These are phyloP conservation scores for Lagopus muta DNA, from an alignment of 2,113 vertebrate species.

Conservation along the genomic window DNA sequence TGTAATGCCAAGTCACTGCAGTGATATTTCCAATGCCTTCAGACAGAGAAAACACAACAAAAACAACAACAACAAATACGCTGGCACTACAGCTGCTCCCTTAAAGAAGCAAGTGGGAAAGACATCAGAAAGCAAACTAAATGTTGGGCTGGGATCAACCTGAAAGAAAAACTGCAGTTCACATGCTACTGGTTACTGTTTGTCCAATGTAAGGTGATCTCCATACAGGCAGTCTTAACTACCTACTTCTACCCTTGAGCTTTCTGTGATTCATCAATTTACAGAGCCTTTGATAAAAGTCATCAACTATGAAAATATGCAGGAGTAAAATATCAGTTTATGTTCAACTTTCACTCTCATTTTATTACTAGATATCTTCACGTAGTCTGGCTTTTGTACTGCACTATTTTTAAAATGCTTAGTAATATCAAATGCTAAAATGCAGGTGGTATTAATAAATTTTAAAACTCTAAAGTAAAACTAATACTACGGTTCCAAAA, in stretches of 20 bases:
- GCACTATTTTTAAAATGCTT: background rate
- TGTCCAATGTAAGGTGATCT: background rate
- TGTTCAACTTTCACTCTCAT: background rate
- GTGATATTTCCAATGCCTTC: background rate
- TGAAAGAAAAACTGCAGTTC: background rate
- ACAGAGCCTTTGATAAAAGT: background rate
- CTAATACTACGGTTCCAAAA: background rate
- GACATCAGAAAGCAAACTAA: background rate
- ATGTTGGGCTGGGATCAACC: background rate
- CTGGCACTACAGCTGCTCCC: rapidly evolving
- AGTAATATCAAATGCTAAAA: background rate
- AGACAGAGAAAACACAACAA: background rate
- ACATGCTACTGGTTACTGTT: background rate
- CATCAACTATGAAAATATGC: background rate
- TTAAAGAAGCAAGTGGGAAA: background rate
- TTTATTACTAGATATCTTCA: background rate
- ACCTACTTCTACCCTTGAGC: background rate
- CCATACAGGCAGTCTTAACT: background rate
- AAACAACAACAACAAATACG: background rate
- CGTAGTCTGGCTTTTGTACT: background rate
- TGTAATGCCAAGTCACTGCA: background rate
- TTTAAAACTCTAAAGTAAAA: background rate
- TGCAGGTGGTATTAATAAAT: background rate
- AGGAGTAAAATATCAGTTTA: background rate
- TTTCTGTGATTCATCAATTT: background rate